A percentile compares a stretch with the other conserved stretches of the same genome.
phyloP scores from a whole-genome alignment of 2,888 invertebrate genomes.

The Digitonthophagus gazella region DNA sequence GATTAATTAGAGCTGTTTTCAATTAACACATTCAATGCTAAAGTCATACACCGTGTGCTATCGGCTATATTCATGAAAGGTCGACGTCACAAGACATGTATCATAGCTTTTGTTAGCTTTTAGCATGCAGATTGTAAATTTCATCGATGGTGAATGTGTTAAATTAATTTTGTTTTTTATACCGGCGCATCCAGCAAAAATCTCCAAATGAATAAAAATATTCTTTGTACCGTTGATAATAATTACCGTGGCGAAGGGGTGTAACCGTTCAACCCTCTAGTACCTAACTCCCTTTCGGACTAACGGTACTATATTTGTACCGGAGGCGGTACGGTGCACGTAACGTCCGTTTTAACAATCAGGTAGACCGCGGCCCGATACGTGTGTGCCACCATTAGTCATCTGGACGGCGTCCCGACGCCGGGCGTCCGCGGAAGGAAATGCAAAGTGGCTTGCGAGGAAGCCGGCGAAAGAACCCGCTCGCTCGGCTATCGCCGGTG shows the following conservation, averaged over 20 bases:
- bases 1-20: no score
- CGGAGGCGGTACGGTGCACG: constrained; percentile 37
- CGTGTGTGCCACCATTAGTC: constrained; percentile 47
- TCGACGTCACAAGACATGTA: no score
- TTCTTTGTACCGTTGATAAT: background rate
- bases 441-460: constrained; percentile 50
- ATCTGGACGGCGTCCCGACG: constrained; percentile 36
- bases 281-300: constrained; percentile 13
- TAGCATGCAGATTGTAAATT: no score
- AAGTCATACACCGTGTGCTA: no score
- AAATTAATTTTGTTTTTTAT: no score
- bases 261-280: no score
- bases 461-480: constrained; percentile 47
- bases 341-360: constrained; percentile 50
- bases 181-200: background rate
- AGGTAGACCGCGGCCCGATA: constrained; percentile 37
- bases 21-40: no score
- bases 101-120: no score
- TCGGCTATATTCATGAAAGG: no score
- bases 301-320: background rate
- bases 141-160: no score
- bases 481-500: constrained; percentile 46
- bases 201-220: background rate
- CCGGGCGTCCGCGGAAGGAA: constrained; percentile 45
- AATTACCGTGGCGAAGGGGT: constrained; percentile 21